Evolutionary conservation across 2,797 vertebrate genomes (phyloP).

Genomic region (Thalassophryne amazonica): DNA sequence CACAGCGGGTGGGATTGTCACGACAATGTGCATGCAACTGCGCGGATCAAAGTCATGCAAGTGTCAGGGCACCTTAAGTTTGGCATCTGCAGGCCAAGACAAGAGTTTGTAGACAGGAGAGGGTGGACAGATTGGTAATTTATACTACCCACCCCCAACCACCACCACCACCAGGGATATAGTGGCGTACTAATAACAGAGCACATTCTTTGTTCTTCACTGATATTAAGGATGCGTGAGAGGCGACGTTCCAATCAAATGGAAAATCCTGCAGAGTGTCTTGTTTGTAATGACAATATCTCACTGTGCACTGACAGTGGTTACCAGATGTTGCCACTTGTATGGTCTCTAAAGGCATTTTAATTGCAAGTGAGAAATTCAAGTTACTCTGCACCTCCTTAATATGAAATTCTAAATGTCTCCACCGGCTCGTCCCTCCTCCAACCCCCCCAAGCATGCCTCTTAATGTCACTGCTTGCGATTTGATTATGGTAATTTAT

Average conservation of each 20-base stretch:
- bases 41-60: no score
- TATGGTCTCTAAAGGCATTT: slow-evolving; percentile 34
- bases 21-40: no score
- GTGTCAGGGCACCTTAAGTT: no score
- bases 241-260: slow-evolving; percentile 21
- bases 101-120: no score
- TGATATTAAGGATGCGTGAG: slow-evolving; percentile 25
- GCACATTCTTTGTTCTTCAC: slow-evolving; percentile 28
- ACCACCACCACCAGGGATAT: no score
- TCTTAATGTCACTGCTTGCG: slow-evolving; percentile 17
- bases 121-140: no score
- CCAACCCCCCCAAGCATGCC: slow-evolving; percentile 4
- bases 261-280: slow-evolving; percentile 21
- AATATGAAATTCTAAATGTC: slow-evolving; percentile 53
- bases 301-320: slow-evolving; percentile 39
- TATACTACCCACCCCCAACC: no score
- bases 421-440: slow-evolving; percentile 29
- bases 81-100: no score
- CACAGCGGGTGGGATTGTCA: no score
- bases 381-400: slow-evolving; percentile 49
- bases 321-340: slow-evolving; percentile 59
- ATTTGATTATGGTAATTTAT: slow-evolving; percentile 64
- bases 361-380: slow-evolving; percentile 43
- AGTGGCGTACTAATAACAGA: no score
- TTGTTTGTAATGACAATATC: slow-evolving; percentile 57